Percentiles rank a stretch among this genome's conserved stretches.
These are phyloP conservation scores for Pristionchus mayeri DNA, from an alignment of 2,888 invertebrate species.

Conservation along the genomic window DNA sequence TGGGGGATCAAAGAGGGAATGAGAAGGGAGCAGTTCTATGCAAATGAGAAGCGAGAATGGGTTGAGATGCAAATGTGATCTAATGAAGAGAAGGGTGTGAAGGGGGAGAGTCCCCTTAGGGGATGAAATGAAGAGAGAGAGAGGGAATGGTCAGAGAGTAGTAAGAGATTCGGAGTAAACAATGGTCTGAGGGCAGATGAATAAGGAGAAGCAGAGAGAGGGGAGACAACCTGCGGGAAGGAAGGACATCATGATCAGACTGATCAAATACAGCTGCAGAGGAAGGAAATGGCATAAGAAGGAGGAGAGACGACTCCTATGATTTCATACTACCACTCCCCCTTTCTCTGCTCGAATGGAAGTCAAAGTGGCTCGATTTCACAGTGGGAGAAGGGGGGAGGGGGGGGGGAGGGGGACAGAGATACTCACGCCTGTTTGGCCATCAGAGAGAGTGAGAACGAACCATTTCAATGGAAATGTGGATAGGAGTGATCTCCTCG, in stretches of 20 bases:
- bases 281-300: not conserved
- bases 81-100: slow-evolving; percentile 11
- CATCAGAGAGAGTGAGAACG: not conserved
- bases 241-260: not conserved
- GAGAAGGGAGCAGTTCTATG: not conserved
- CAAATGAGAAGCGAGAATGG: slow-evolving; percentile 34
- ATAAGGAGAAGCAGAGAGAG: not conserved
- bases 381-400: not conserved
- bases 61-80: slow-evolving; percentile 39
- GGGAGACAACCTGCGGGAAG: slow-evolving; percentile 17
- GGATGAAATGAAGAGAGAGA: slow-evolving; percentile 26
- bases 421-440: slow-evolving; percentile 17
- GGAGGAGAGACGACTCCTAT: not conserved
- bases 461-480: no score
- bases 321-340: slow-evolving; percentile 4
- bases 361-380: slow-evolving; percentile 45
- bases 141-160: slow-evolving; percentile 12
- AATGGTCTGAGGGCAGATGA: slow-evolving; percentile 6
- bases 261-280: slow-evolving; percentile 25
- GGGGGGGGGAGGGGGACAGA: not conserved
- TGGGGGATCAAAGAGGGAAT: not conserved
- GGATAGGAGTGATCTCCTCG: no score
- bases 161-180: slow-evolving; percentile 37
- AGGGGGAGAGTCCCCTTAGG: not conserved
- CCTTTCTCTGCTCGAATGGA: slow-evolving; percentile 20